These are phyloP conservation scores for Yponomeuta malinellus DNA, from an alignment of 2,888 invertebrate species.

Conservation along the genomic window DNA sequence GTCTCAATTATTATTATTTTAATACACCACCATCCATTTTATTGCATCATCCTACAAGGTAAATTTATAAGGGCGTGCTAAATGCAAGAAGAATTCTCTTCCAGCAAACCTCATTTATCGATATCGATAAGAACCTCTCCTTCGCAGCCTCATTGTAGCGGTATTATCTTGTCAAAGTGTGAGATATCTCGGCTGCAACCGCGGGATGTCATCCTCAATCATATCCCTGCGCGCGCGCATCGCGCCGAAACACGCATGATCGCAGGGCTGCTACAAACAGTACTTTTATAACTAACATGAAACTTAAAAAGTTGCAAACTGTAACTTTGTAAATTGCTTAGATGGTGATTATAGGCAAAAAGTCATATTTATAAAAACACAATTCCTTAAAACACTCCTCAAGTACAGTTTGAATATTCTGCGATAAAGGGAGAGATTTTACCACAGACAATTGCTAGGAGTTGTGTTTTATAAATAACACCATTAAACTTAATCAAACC, in stretches of 20 bases:
- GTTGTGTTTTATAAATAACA: no score
- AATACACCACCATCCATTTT: no score
- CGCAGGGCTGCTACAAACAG: slow-evolving; percentile 8
- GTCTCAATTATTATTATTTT: no score
- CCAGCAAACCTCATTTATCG: neutral
- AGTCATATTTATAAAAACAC: no score
- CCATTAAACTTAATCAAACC: no score
- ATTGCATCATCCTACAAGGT: no score
- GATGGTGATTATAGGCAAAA: neutral
- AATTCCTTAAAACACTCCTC: no score
- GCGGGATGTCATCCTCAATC: slow-evolving; percentile 44
- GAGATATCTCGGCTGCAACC: slow-evolving; percentile 39
- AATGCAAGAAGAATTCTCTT: no score
- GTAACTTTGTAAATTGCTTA: neutral
- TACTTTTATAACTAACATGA: neutral
- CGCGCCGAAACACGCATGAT: slow-evolving; percentile 3
- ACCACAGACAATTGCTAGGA: no score
- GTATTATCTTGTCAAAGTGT: slow-evolving; percentile 43
- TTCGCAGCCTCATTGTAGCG: slow-evolving; percentile 37
- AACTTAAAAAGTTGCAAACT: neutral
- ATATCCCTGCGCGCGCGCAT: slow-evolving; percentile 26
- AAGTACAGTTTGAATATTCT: no score
- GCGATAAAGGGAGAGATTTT: no score
- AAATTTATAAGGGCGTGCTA: no score
- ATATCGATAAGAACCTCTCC: neutral